Evolutionary conservation across 2,113 vertebrate species (phyloP).

Genomic region (Sprattus sprattus): DNA sequence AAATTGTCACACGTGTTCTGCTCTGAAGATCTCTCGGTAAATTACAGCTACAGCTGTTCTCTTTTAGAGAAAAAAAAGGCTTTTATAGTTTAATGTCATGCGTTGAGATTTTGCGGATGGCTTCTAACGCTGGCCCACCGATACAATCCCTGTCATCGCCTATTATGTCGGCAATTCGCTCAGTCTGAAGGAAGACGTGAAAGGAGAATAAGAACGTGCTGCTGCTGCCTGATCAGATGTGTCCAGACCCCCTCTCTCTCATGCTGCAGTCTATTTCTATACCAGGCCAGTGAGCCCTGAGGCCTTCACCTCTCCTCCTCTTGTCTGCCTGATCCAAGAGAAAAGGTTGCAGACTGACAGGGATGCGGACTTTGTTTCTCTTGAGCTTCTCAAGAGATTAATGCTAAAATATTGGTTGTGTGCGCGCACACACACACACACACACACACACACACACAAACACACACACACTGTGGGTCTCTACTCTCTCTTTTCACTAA

Average conservation of each 20-base stretch:
- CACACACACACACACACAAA: neutral
- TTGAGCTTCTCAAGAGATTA: constrained; percentile 39
- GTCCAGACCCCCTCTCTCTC: neutral
- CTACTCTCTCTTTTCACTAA: constrained; percentile 49
- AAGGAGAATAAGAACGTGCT: neutral
- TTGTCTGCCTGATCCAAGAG: neutral
- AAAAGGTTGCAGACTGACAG: neutral
- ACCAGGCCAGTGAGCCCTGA: no score
- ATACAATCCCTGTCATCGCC: neutral
- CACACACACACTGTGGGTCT: constrained; percentile 43
- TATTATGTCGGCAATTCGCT: neutral
- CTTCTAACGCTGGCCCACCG: neutral
- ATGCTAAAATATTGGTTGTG: constrained; percentile 34
- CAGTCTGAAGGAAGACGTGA: neutral
- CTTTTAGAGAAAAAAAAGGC: neutral
- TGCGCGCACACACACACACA: neutral
- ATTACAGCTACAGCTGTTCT: constrained; percentile 1
- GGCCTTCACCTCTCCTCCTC: no score
- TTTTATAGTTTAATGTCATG: constrained; percentile 13
- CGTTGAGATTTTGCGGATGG: neutral
- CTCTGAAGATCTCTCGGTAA: neutral
- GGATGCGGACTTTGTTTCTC: constrained; percentile 23
- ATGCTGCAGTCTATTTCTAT: neutral
- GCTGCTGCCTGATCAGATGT: neutral
- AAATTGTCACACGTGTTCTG: neutral